phyloP scores from a whole-genome alignment of 2,113 vertebrate genomes.

The Smithornis capensis region DNA sequence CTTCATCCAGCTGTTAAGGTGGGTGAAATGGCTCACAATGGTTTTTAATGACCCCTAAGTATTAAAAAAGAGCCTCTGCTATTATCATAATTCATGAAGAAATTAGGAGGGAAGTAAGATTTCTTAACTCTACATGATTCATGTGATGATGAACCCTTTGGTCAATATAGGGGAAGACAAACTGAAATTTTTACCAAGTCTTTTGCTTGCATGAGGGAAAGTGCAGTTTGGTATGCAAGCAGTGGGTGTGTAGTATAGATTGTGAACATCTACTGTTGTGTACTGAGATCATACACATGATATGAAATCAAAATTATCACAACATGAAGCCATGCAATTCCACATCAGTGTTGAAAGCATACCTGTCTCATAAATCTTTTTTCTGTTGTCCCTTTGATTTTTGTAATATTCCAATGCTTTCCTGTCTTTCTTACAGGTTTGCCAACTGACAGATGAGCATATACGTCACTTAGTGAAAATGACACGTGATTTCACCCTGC shows the following conservation, averaged over 20 bases:
- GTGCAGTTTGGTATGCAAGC: not conserved
- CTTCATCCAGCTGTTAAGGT: conserved; percentile 89
- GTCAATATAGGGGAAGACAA: not conserved
- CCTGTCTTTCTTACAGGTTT: conserved; percentile 73
- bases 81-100: not conserved
- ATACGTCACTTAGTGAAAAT: conserved; percentile 87
- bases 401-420: not conserved
- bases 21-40: not conserved
- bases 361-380: not conserved
- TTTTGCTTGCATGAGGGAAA: not conserved
- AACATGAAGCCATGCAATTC: not conserved
- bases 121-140: not conserved
- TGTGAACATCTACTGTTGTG: not conserved
- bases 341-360: not conserved
- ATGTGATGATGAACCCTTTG: not conserved
- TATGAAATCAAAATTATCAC: not conserved
- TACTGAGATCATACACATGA: not conserved
- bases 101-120: not conserved
- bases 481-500: conserved; percentile 87
- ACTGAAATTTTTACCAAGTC: not conserved
- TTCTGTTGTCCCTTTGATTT: not conserved
- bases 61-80: not conserved
- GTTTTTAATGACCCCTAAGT: not conserved
- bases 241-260: not conserved
- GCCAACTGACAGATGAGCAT: conserved; percentile 81